Evolutionary conservation across 2,113 vertebrate species (phyloP), one percentile per base, ranked within the genome.

Genomic region (Toxostoma redivivum): DNA sequence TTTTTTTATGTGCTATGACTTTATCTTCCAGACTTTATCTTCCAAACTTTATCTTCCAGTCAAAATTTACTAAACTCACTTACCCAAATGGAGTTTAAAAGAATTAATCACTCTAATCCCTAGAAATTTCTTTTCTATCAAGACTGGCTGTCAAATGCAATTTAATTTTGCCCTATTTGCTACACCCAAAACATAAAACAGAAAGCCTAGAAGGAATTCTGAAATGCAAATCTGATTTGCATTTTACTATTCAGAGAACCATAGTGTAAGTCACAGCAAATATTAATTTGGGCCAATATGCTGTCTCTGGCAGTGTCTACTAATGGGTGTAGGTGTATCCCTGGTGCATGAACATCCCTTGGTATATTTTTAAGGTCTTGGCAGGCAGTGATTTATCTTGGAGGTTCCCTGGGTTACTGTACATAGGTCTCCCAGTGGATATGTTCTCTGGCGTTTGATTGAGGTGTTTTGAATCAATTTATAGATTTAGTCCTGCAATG

Each of bases 311-410:
- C 6, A 19, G 60, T 22, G 23, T 50, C 38, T 73, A 11, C 47
- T 79, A 22, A 12, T 1, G 5, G 12, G 13, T 58, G 15, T 33
- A 76, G 30, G 13, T 56, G 14, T 44, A 62, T 35, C 17, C 51
- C 37, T 73, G 11, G 3, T 86, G 8, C 23, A 31, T 0, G 0
- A 30, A 8, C 19, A 44, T 51, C 30, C 11, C 37, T 50, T 47
- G 45, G 37, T 16, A 69, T 4, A 4, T 81, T 81, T 53, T 19
- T 44, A 67, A 61, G 40, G 25, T 81, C 25, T 48, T 86, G 67
- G 8, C 62, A 76, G 25, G n/a, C 62, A 50, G 15, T 31, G 17
- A 71, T 82, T 76, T 90, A 40, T 79, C 23, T 33, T 67, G 35
- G 30, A 64, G 14, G 2, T 60, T 76, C 16, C 35, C 35, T 64